Conservation (phyloP, 2,113 vertebrate species). For the Nannospalax galili region DNA sequence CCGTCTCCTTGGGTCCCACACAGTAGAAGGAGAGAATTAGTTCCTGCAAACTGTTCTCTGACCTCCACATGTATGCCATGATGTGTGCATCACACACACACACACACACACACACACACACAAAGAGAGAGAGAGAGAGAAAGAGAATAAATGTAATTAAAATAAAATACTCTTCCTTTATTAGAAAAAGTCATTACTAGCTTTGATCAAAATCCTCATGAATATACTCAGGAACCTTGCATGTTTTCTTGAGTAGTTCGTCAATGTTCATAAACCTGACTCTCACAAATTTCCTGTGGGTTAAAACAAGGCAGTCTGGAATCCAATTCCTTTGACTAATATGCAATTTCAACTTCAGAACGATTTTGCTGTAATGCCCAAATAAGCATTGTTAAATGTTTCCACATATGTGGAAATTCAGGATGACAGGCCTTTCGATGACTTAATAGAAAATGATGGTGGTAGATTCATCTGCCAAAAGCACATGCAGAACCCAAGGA, state of each 20-base stretch:
- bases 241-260: constrained; percentile 13
- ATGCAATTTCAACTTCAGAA: constrained; percentile 28
- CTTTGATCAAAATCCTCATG: constrained; percentile 34
- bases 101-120: neutral
- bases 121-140: too few species aligned
- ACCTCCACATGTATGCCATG: too few species aligned
- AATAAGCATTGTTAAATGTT: too few species aligned
- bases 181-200: constrained; percentile 29
- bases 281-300: neutral
- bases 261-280: neutral
- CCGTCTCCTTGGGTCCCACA: too few species aligned
- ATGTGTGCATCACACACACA: too few species aligned
- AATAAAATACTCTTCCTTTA: neutral
- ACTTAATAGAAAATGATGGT: constrained; percentile 33
- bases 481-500: neutral
- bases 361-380: neutral
- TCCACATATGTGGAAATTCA: constrained; percentile 15
- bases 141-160: neutral
- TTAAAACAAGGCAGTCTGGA: constrained; percentile 33
- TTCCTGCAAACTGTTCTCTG: too few species aligned
- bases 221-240: constrained; percentile 10
- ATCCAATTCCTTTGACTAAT: constrained; percentile 52
- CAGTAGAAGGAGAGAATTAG: too few species aligned
- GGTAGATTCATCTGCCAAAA: neutral
- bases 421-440: neutral